A percentile compares a stretch with the other conserved stretches of the same genome.
These are phyloP conservation scores for Rotaria socialis DNA, from an alignment of 2,888 invertebrate species.

Conservation along the genomic window DNA sequence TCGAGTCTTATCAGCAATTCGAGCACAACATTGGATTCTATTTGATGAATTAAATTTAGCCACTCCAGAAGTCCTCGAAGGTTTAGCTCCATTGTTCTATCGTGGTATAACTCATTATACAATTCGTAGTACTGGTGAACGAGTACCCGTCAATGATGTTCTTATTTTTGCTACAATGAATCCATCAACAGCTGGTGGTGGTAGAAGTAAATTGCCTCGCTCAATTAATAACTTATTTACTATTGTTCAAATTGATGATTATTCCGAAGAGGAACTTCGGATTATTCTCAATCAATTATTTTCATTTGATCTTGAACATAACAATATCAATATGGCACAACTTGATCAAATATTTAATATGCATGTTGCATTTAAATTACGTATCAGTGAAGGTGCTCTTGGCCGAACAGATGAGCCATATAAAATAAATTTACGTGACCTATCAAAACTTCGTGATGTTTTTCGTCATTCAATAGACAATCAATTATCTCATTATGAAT, in stretches of 20 bases:
- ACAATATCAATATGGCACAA: not conserved
- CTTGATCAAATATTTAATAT: not conserved
- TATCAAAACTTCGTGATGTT: constrained; percentile 6
- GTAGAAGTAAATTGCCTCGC: not conserved
- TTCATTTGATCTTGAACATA: too few relatives aligned
- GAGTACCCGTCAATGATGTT: not conserved
- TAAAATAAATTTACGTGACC: not conserved
- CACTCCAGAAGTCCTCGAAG: not conserved
- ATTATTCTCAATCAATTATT: not conserved
- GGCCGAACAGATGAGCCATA: not conserved
- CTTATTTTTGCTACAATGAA: not conserved
- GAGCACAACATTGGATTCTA: not conserved
- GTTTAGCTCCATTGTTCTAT: not conserved
- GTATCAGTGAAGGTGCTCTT: not conserved
- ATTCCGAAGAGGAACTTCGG: not conserved
- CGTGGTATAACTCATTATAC: too few relatives aligned
- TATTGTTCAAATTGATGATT: not conserved
- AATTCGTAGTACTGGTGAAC: not conserved
- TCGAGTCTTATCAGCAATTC: not conserved
- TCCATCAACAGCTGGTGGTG: not conserved
- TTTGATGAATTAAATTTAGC: constrained; percentile 25
- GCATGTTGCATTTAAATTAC: not conserved
- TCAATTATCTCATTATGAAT: too few relatives aligned
- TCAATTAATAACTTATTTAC: constrained; percentile 1
- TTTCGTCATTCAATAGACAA: not conserved